Percentiles rank a stretch among this genome's conserved stretches.
Evolutionary conservation across 2,797 vertebrate genomes (phyloP).

Genomic region (Sparidentex hasta): DNA sequence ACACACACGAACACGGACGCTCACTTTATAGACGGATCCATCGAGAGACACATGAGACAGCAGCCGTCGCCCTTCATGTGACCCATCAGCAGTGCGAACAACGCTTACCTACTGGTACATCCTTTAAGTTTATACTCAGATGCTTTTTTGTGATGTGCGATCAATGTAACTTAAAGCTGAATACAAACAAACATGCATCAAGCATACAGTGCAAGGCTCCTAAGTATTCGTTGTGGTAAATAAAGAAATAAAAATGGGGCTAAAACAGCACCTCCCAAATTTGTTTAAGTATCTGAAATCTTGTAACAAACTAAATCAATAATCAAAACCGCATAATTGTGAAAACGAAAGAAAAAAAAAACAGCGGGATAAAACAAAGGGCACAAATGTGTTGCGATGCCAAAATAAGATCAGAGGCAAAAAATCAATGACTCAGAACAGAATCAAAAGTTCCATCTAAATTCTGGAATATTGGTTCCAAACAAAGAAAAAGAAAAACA

Average conservation of each 20-base stretch:
- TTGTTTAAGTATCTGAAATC: background rate
- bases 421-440: background rate
- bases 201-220: too few species aligned
- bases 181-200: too few species aligned
- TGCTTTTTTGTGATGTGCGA: too few species aligned
- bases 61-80: background rate
- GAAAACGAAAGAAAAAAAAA: too few species aligned
- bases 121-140: too few species aligned
- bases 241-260: background rate
- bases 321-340: background rate
- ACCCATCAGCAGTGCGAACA: background rate
- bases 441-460: too few species aligned
- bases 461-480: too few species aligned
- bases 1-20: slow-evolving; percentile 4
- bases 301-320: background rate
- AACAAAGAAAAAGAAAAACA: too few species aligned
- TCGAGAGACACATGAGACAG: background rate
- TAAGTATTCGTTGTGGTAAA: too few species aligned
- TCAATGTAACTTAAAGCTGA: background rate
- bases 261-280: background rate
- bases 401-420: too few species aligned
- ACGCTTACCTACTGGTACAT: background rate
- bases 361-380: background rate
- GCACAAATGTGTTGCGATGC: background rate
- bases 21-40: background rate